A percentile compares a stretch with the other conserved stretches of the same genome.
Conservation (phyloP, 2,113 vertebrate genomes). For the Entomyzon cyanotis region DNA sequence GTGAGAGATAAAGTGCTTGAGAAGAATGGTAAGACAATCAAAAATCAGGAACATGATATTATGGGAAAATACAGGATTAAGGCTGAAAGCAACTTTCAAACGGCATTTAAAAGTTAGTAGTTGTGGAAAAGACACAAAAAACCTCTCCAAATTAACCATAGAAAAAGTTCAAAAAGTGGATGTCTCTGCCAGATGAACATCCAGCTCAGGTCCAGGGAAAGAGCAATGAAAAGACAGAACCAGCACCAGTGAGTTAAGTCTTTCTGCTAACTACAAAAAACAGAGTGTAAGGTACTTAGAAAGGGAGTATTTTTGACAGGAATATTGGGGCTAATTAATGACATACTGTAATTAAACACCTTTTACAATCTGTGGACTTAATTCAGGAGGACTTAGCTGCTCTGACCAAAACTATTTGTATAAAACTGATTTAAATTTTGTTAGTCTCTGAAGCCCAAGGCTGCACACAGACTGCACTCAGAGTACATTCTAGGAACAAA, state of each 20-base stretch:
- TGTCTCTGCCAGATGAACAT: not conserved
- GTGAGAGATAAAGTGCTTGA: not conserved
- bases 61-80: not conserved
- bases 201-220: not conserved
- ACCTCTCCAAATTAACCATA: no score
- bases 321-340: conserved; percentile 13
- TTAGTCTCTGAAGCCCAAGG: conserved; percentile 39
- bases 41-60: not conserved
- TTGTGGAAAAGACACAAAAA: not conserved
- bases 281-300: not conserved
- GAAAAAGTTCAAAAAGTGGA: not conserved
- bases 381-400: conserved; percentile 20
- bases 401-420: conserved; percentile 34
- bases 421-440: conserved; percentile 35
- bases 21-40: not conserved
- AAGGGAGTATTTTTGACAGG: conserved; percentile 5
- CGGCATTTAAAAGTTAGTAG: not conserved
- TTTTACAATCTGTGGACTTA: not conserved
- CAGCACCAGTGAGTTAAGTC: not conserved
- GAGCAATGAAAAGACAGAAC: not conserved
- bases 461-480: not conserved
- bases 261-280: not conserved
- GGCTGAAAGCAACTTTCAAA: not conserved
- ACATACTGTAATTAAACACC: conserved; percentile 38
- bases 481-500: not conserved